phyloP scores from a whole-genome alignment of 2,888 invertebrate genomes.

The Blastobasis lacticolella region DNA sequence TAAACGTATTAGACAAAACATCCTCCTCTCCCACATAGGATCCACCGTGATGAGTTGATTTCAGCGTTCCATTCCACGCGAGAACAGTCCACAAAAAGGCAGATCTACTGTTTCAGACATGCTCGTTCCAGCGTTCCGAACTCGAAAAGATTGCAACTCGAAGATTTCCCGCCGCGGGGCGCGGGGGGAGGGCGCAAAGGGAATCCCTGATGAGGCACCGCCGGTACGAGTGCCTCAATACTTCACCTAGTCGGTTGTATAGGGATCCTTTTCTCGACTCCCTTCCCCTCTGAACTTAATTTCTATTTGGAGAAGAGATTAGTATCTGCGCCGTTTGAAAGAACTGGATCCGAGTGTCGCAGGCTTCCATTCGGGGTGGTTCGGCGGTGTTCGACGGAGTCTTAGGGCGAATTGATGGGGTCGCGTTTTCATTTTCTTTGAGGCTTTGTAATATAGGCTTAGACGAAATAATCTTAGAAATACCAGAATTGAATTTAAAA shows the following conservation, averaged over 20 bases:
- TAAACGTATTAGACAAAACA: no score
- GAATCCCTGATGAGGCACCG: conserved; percentile 47
- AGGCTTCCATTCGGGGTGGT: no score
- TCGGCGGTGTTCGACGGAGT: no score
- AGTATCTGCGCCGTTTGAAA: not conserved
- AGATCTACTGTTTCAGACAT: not conserved
- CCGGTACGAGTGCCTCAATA: not conserved
- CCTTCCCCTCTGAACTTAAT: not conserved
- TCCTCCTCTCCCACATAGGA: no score
- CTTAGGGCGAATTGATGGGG: no score
- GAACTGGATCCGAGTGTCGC: no score
- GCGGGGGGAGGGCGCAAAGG: conserved; percentile 58
- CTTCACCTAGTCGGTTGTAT: not conserved
- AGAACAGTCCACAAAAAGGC: not conserved
- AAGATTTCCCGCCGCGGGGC: conserved; percentile 44
- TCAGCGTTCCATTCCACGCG: not conserved
- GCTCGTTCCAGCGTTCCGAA: not conserved
- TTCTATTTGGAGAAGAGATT: not conserved
- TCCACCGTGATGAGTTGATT: no score
- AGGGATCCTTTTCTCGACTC: not conserved
- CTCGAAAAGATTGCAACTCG: not conserved
- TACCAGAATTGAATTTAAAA: not conserved
- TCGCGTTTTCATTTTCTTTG: no score
- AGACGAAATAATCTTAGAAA: not conserved
- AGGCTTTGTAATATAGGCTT: no score